Conservation (phyloP, 2,113 vertebrate species). For the Todiramphus saurophagus region DNA sequence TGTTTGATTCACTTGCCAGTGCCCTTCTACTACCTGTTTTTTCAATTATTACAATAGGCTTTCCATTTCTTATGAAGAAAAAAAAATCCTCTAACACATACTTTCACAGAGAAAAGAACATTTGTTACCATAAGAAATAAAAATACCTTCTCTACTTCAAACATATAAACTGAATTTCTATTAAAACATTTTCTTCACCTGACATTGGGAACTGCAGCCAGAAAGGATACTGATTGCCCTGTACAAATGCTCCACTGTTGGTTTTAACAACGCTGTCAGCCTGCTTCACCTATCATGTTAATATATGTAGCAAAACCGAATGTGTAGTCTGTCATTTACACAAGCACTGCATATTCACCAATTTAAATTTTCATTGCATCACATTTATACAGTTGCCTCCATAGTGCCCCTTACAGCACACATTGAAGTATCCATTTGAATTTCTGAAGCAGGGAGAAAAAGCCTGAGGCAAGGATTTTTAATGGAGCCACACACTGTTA, state of each 20-base stretch:
- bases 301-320: neutral
- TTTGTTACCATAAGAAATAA: neutral
- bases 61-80: neutral
- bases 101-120: neutral
- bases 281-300: neutral
- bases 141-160: neutral
- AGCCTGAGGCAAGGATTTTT: neutral
- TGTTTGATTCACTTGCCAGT: neutral
- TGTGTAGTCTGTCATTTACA: neutral
- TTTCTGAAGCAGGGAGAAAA: neutral
- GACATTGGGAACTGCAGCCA: neutral
- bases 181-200: conserved; percentile 24
- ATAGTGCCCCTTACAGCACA: neutral
- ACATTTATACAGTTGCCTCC: neutral
- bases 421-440: neutral
- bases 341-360: neutral
- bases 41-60: neutral
- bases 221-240: neutral
- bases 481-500: neutral
- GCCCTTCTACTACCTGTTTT: neutral
- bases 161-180: neutral
- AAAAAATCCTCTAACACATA: neutral
- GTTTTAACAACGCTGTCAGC: neutral
- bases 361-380: neutral
- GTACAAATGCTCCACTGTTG: neutral